Evolutionary conservation across 2,113 vertebrate genomes (phyloP), one percentile per base, ranked within the genome.

Genomic region (Himantopus leucocephalus): DNA sequence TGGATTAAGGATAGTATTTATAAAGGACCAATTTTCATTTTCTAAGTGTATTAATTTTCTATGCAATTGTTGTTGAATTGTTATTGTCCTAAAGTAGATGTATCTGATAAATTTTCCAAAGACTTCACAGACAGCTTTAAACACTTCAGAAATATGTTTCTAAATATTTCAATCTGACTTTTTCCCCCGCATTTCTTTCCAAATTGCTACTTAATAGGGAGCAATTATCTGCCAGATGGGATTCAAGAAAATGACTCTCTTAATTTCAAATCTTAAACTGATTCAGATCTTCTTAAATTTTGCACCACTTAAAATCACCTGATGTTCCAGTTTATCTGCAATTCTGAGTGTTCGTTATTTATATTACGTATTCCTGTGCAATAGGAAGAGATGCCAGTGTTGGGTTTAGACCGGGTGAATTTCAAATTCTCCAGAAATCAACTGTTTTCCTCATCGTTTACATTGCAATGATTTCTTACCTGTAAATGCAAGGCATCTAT

Each of bases 1-100:
- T 93, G 96, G 87, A 85, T 96, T 95, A 96, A 95, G 93, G 62
- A 92, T 92, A 60, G 78, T 98, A 98, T 98, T 98, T 98, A 97
- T 98, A 97, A 98, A 95, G 85, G 96, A 88, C 93, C 89, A 74
- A 19, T 90, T 96, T 94, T 93, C 90, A 81, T 92, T 94, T 92
- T 88, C 80, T 91, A 71, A 96, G 71, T 79, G 68, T 94, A 85
- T 97, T 93, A 67, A 79, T 96, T 96, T 95, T 97, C 94, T 95
- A 90, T 96, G 94, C 90, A 93, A 85, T 88, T 91, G 89, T 88
- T 95, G 92, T 96, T 92, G 88, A 89, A 85, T 73, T 85, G 66
- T 94, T 80, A 62, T 52, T 90, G 85, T 89, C 79, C 73, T 81
- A 48, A 80, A 85, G 92, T 93, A 78, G 56, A 88, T 77, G 63